These are phyloP conservation scores for Pelagia noctiluca DNA, from an alignment of 30 jellyfish, hydroid and myxozoan genomes.

Conservation along the genomic window DNA sequence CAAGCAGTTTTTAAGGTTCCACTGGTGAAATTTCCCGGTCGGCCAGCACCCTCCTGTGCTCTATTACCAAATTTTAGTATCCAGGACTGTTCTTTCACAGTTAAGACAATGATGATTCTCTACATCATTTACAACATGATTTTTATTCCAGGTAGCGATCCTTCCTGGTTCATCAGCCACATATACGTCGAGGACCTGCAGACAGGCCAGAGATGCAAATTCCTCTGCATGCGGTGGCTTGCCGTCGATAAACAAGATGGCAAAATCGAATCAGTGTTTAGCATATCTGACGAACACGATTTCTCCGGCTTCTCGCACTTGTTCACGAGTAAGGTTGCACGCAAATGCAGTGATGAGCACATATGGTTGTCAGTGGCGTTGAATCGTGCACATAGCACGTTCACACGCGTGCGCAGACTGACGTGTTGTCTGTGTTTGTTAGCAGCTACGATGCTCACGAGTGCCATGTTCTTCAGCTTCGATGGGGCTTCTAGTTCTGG, in stretches of 20 bases:
- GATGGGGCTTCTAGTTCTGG: conserved; percentile 48
- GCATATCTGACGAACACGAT: conserved; percentile 46
- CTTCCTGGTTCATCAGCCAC: conserved; percentile 69
- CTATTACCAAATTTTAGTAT: not conserved
- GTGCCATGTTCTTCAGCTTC: conserved; percentile 88
- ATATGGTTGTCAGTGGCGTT: conserved; percentile 71
- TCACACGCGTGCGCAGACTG: conserved; percentile 87
- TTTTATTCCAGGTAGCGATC: conserved; percentile 48
- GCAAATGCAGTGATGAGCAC: conserved; percentile 66
- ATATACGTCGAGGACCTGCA: conserved; percentile 57
- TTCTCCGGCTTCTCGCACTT: conserved; percentile 35
- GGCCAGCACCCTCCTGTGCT: no score
- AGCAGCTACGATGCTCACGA: conserved; percentile 77
- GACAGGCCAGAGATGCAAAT: conserved; percentile 44
- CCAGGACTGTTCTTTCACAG: not conserved
- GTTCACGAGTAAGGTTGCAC: conserved; percentile 66
- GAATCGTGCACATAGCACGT: conserved; percentile 77
- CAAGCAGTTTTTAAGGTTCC: no score
- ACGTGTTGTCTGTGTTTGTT: conserved; percentile 77
- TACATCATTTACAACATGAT: no score
- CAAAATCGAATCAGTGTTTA: conserved; percentile 45
- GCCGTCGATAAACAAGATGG: conserved; percentile 70
- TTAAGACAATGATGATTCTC: no score
- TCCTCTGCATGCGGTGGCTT: conserved; percentile 69
- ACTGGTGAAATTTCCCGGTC: no score